Percentiles rank a stretch among this genome's conserved stretches.
These are phyloP conservation scores for Synergus japonicus DNA, from an alignment of 2,888 invertebrate species.

Conservation along the genomic window DNA sequence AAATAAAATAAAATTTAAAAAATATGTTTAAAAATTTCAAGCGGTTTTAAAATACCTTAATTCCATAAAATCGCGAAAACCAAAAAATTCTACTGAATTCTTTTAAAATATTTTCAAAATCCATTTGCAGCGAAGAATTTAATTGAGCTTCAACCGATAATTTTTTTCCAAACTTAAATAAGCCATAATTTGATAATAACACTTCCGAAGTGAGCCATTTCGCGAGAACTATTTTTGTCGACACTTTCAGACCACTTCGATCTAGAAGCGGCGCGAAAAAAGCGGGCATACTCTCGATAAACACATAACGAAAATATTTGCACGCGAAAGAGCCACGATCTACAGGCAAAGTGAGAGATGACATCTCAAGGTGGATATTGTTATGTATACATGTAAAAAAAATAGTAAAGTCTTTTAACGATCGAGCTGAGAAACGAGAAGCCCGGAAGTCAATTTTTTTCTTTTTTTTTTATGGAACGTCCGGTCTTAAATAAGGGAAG, in stretches of 20 bases:
- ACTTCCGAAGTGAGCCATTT: too few relatives aligned
- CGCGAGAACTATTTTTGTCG: background rate
- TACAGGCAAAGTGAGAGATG: background rate
- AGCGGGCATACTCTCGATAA: background rate
- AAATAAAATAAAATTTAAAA: too few relatives aligned
- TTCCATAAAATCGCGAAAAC: too few relatives aligned
- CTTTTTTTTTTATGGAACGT: constrained; percentile 27
- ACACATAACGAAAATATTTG: background rate
- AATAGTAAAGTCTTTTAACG: background rate
- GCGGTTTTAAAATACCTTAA: too few relatives aligned
- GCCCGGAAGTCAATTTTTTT: background rate
- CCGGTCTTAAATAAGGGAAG: constrained; percentile 58
- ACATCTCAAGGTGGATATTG: background rate
- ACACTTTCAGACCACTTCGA: background rate
- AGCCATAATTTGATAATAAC: too few relatives aligned
- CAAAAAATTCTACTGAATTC: too few relatives aligned
- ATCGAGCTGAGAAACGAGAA: background rate
- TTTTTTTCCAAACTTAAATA: too few relatives aligned
- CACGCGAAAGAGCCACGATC: background rate
- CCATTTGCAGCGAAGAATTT: too few relatives aligned
- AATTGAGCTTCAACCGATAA: too few relatives aligned
- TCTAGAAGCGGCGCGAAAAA: background rate
- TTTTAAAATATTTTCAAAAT: too few relatives aligned
- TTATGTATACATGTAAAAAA: background rate
- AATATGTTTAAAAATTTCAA: too few relatives aligned